Conservation (phyloP, 2,113 vertebrate species). For the Tragelaphus scriptus region DNA sequence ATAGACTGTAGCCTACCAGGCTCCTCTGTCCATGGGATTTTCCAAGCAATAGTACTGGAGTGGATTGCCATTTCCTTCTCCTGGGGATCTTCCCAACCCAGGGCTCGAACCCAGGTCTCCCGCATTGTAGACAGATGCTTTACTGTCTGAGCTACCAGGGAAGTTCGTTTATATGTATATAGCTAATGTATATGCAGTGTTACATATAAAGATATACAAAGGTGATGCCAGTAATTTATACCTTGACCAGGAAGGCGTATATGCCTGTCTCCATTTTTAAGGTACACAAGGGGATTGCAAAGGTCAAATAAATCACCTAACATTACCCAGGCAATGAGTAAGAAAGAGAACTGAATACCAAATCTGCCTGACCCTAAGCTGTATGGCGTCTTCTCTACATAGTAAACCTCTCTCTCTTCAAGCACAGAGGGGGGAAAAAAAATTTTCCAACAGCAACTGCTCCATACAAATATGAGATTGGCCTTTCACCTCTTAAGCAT, state of each 20-base stretch:
- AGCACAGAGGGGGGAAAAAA: neutral
- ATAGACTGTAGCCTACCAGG: no score
- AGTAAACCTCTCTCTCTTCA: neutral
- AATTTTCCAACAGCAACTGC: neutral
- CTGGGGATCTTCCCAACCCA: no score
- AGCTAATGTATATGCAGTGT: neutral
- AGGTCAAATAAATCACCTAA: neutral
- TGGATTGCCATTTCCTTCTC: no score
- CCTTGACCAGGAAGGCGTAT: rapidly evolving
- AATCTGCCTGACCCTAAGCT: neutral
- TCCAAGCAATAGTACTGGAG: no score
- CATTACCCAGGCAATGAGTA: neutral
- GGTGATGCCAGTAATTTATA: no score
- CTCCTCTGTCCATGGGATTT: no score
- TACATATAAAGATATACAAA: neutral
- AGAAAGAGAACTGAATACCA: neutral
- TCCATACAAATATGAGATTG: rapidly evolving
- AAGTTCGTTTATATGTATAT: no score
- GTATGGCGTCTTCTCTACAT: rapidly evolving
- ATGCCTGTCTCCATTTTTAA: neutral
- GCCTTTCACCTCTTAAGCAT: neutral
- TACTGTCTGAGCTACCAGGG: no score
- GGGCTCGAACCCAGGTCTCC: no score
- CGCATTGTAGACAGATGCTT: no score
- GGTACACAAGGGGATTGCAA: neutral